These are phyloP conservation scores for Pseudorectes ferrugineus DNA, from an alignment of 2,113 vertebrate species.

Conservation along the genomic window DNA sequence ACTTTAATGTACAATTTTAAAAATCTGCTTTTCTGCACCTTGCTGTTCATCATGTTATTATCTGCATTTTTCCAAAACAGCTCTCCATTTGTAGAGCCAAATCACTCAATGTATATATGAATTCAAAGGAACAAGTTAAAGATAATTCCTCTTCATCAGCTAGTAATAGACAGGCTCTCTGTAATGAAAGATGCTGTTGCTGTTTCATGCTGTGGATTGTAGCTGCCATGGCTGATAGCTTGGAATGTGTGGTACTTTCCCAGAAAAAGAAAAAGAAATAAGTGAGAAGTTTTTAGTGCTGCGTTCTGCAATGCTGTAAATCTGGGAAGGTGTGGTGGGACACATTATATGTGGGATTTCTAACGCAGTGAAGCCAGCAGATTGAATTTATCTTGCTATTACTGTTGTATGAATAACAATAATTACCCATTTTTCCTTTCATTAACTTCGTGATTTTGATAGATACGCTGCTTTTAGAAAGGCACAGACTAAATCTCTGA, in stretches of 20 bases:
- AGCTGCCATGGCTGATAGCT: background rate
- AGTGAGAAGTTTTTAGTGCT: background rate
- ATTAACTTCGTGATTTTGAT: background rate
- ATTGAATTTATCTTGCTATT: background rate
- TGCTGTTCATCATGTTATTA: background rate
- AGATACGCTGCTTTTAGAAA: background rate
- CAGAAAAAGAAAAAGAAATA: background rate
- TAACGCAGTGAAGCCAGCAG: background rate
- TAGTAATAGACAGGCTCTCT: background rate
- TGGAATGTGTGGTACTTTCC: background rate
- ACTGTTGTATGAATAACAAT: background rate
- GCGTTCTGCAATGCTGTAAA: background rate
- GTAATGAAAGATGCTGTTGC: background rate
- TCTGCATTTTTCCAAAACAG: background rate
- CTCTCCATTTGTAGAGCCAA: background rate
- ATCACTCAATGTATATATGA: rapidly evolving
- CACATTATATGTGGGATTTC: background rate
- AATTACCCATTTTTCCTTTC: background rate
- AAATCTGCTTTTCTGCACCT: background rate
- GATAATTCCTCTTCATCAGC: background rate
- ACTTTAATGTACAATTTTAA: background rate
- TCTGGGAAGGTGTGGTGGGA: background rate
- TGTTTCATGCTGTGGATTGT: background rate
- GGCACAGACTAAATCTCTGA: background rate
- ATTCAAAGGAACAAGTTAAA: background rate